phyloP scores from a whole-genome alignment of 2,888 invertebrate species.

The Lycia hirtaria region DNA sequence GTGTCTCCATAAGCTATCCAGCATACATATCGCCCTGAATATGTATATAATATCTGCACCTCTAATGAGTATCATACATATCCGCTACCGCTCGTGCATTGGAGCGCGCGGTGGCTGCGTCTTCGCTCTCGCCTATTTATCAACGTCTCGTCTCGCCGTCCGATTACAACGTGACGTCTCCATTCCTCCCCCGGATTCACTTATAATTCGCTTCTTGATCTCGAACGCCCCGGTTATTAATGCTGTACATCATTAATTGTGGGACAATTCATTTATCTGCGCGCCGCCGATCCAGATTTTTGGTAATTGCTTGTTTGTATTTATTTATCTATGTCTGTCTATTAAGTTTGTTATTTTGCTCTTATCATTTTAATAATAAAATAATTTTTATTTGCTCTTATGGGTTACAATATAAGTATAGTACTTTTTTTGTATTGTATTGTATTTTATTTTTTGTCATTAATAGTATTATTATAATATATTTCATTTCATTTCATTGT shows the following conservation, averaged over 20 bases:
- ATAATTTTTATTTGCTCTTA: too few species aligned
- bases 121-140: conserved; percentile 70
- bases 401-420: too few species aligned
- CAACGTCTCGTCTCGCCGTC: conserved; percentile 76
- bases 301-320: conserved; percentile 16
- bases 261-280: conserved; percentile 41
- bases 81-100: conserved; percentile 36
- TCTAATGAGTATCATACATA: too few species aligned
- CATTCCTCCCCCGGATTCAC: conserved; percentile 74
- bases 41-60: too few species aligned
- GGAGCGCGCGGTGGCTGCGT: conserved; percentile 21
- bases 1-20: too few species aligned
- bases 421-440: too few species aligned
- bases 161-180: conserved; percentile 81
- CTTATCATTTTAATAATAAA: not conserved
- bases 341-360: too few species aligned
- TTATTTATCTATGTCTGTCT: not conserved
- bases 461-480: too few species aligned
- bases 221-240: conserved; percentile 65
- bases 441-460: too few species aligned
- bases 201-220: conserved; percentile 81
- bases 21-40: too few species aligned
- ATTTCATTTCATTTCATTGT: too few species aligned
- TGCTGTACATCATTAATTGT: conserved; percentile 77
- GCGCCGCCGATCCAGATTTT: conserved; percentile 19